A percentile compares a stretch with the other conserved stretches of the same genome.
These are phyloP conservation scores for Pachycephus smyrnensis DNA, from an alignment of 2,888 invertebrate species.

Conservation along the genomic window DNA sequence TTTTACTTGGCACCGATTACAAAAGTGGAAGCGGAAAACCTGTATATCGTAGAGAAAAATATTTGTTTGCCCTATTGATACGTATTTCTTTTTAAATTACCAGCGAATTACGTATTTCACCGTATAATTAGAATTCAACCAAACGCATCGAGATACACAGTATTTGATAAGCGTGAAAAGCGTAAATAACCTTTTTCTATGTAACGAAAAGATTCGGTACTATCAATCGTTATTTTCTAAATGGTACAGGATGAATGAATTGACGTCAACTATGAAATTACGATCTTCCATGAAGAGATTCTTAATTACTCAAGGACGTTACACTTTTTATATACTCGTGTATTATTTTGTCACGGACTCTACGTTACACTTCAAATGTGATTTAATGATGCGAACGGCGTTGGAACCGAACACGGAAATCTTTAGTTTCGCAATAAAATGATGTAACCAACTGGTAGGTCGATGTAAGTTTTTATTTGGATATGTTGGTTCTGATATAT, in stretches of 20 bases:
- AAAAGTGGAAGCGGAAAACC: neutral
- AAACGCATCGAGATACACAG: neutral
- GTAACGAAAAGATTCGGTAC: neutral
- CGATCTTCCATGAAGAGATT: neutral
- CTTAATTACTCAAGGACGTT: neutral
- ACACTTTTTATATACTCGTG: neutral
- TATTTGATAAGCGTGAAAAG: neutral
- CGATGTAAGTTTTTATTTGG: neutral
- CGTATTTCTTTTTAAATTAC: neutral
- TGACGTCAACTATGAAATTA: neutral
- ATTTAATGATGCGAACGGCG: neutral
- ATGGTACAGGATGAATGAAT: neutral
- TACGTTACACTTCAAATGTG: neutral
- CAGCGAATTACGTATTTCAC: no score
- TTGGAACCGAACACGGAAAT: neutral
- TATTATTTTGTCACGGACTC: neutral
- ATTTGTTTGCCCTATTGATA: neutral
- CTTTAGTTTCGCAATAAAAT: neutral
- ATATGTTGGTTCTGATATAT: neutral
- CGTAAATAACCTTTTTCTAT: neutral
- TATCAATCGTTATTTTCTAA: no score
- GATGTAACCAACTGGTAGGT: neutral
- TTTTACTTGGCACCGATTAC: constrained; percentile 4
- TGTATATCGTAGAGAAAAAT: neutral
- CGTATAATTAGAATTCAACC: neutral